Base-by-base conservation (phyloP, 2,888 invertebrate genomes). In the Eupeodes latifasciatus region DNA sequence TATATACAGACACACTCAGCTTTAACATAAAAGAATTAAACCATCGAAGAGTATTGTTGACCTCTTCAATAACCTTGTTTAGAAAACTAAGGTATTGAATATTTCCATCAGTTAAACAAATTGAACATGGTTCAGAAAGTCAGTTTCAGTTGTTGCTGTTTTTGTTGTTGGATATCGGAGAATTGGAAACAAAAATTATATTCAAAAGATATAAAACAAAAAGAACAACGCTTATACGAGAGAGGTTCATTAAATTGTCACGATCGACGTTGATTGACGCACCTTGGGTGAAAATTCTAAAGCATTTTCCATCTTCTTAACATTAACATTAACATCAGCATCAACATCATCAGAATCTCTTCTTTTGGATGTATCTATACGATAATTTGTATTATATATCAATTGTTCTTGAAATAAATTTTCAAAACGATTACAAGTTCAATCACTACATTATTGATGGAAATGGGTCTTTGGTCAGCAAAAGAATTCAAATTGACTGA, bases 211-310 rank as follows among this genome's bases (percentile, higher is more conserved):
- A 36, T 5, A 66, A n/a, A 19, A 36, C 10, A 62, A 12, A n/a
- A 62, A 40, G 55, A 61, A 76, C 67, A 78, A 75, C 67, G 53
- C 47, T 66, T 86, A 40, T 87, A 72, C 80, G 57, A 86, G 75
- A 55, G 59, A 83, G 76, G 61, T 83, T 81, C 87, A 87, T 87
- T 87, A 87, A 87, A 87, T 81, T 87, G 87, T 87, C 87, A 87
- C 83, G 87, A 83, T 87, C 80, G 83, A 87, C 83, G 55, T 87
- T 87, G 87, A 87, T 87, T 87, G 87, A 87, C 87, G 87, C 87
- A 83, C 87, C 87, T 87, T 57, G 76, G 77, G 83, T 77, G 83
- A 75, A 62, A 62, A 62, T 75, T 75, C 59, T 59, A 72, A 72
- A 72, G 11, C 49, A 62, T 75, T 75, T 75, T 62, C 62, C 40